These are phyloP conservation scores for Parambassis ranga DNA, from an alignment of 2,797 vertebrate genomes.

Conservation along the genomic window DNA sequence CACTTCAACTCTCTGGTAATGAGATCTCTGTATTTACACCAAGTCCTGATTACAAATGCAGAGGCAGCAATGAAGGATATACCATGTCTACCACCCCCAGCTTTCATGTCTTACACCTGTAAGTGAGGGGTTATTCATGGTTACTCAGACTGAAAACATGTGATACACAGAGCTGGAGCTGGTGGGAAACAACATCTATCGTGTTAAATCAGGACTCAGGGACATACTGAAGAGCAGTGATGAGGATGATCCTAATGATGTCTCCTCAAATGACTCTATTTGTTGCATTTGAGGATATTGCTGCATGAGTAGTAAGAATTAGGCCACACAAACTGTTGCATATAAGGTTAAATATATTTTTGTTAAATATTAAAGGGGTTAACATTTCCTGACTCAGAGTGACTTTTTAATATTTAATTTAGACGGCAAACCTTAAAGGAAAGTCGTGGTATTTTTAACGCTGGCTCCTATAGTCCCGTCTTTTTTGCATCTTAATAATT, in stretches of 20 bases:
- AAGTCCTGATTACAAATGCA: constrained; percentile 68
- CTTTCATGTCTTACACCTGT: constrained; percentile 65
- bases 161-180: neutral
- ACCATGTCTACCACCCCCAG: constrained; percentile 44
- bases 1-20: constrained; percentile 63
- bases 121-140: constrained; percentile 36
- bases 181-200: neutral
- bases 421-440: neutral
- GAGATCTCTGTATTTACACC: constrained; percentile 74
- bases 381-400: too few relatives aligned
- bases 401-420: neutral
- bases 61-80: constrained; percentile 39
- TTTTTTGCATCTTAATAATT: too few relatives aligned
- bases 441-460: too few relatives aligned
- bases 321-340: too few relatives aligned
- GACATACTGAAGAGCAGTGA: too few relatives aligned
- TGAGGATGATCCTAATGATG: too few relatives aligned
- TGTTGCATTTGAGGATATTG: too few relatives aligned
- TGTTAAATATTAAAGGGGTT: too few relatives aligned
- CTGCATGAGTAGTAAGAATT: too few relatives aligned
- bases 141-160: constrained; percentile 9
- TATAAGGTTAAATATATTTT: too few relatives aligned
- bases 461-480: too few relatives aligned
- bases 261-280: too few relatives aligned
- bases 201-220: neutral